A percentile compares a stretch with the other conserved stretches of the same genome.
Evolutionary conservation across 2,113 vertebrate genomes (phyloP).

Genomic region (Pelecanus crispus): DNA sequence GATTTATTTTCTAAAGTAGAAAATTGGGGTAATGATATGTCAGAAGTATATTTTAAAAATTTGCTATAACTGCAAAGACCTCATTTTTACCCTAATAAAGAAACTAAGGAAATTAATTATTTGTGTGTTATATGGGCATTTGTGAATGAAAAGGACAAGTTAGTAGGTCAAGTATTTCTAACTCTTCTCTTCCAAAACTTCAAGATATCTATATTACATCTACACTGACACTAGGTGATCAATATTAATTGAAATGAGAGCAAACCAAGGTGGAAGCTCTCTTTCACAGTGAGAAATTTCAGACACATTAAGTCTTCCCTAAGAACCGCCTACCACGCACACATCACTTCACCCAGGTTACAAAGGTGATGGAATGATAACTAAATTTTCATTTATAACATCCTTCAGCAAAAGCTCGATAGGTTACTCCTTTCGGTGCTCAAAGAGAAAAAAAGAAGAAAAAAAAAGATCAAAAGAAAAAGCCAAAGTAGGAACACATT

Average conservation of each 20-base stretch:
- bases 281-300: neutral
- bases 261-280: neutral
- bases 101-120: neutral
- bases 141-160: neutral
- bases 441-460: slow-evolving; percentile 61
- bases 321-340: slow-evolving; percentile 67
- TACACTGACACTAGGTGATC: neutral
- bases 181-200: neutral
- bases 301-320: neutral
- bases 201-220: neutral
- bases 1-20: neutral
- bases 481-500: slow-evolving; percentile 50
- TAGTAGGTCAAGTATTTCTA: neutral
- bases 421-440: slow-evolving; percentile 99
- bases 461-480: slow-evolving; percentile 34
- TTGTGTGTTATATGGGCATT: neutral
- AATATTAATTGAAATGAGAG: neutral
- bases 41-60: neutral
- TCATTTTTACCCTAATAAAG: neutral
- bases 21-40: neutral
- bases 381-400: slow-evolving; percentile 99
- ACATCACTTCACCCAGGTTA: slow-evolving; percentile 91
- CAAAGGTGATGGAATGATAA: slow-evolving; percentile 94
- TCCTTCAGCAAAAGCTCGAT: slow-evolving; percentile 99
- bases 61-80: neutral